Conservation (phyloP, 2,113 vertebrate species). For the Rutilus rutilus region DNA sequence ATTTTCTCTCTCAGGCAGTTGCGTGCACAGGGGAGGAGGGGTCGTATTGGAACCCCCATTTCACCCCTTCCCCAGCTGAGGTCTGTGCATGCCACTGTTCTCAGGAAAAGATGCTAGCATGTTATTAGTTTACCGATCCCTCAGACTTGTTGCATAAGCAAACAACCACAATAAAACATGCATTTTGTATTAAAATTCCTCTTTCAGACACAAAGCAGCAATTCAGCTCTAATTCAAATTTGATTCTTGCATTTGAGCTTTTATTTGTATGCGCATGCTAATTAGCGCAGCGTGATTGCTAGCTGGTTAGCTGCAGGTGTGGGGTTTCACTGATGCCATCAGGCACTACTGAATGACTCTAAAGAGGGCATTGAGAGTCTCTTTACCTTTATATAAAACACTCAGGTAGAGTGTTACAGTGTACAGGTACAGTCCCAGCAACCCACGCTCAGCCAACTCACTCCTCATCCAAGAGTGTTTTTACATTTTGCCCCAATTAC, state of each 20-base stretch:
- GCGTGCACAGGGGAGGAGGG: too few species aligned
- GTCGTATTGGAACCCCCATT: too few species aligned
- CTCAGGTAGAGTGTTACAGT: slow-evolving; percentile 41
- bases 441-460: slow-evolving; percentile 9
- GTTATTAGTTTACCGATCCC: slow-evolving; percentile 40
- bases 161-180: slow-evolving; percentile 42
- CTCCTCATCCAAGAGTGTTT: slow-evolving; percentile 23
- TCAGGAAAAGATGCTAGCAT: slow-evolving; percentile 39
- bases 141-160: slow-evolving; percentile 39
- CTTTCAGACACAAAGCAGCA: slow-evolving; percentile 33
- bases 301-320: slow-evolving; percentile 46
- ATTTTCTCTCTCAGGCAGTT: slow-evolving; percentile 18
- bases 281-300: slow-evolving; percentile 46
- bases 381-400: slow-evolving; percentile 58
- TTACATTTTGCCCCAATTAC: slow-evolving; percentile 7
- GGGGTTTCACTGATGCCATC: slow-evolving; percentile 45
- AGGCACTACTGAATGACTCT: slow-evolving; percentile 43
- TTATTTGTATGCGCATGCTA: slow-evolving; percentile 16
- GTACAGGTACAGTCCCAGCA: slow-evolving; percentile 34
- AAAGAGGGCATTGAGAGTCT: slow-evolving; percentile 51
- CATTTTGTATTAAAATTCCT: slow-evolving; percentile 46
- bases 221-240: slow-evolving; percentile 34
- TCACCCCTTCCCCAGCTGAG: too few species aligned
- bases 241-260: slow-evolving; percentile 21
- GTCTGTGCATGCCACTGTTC: too few species aligned